Percentiles rank a stretch among this genome's conserved stretches.
Conservation (phyloP, 2,888 invertebrate species). For the Phorcus lineatus region DNA sequence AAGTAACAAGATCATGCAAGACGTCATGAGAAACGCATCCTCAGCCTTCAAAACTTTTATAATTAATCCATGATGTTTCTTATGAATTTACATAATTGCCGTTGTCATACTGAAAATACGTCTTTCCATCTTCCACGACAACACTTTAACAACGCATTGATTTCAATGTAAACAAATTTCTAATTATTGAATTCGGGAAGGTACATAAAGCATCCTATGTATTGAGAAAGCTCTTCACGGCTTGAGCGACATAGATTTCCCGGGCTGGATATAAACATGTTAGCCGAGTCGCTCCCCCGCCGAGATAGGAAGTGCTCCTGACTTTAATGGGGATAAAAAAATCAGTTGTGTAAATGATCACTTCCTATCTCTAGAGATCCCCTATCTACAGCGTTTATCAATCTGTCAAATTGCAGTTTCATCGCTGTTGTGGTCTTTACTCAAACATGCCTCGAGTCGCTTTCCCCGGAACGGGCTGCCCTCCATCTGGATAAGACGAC, state of each 20-base stretch:
- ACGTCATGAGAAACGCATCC: no score
- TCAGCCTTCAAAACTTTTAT: no score
- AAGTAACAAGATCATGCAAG: no score
- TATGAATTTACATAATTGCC: no score
- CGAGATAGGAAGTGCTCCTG: not conserved
- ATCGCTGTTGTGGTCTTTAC: not conserved
- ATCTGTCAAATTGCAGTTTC: not conserved
- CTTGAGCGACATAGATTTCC: not conserved
- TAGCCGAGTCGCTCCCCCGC: not conserved
- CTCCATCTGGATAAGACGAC: no score
- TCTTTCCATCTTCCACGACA: not conserved
- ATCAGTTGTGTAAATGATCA: constrained; percentile 16
- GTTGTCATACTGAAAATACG: constrained; percentile 16
- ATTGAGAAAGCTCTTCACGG: no score
- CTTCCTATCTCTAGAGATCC: constrained; percentile 2
- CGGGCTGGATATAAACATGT: not conserved
- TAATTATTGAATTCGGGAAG: not conserved
- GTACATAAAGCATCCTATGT: not conserved
- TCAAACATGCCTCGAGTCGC: not conserved
- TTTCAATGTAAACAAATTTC: not conserved
- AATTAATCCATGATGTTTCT: no score
- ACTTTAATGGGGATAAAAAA: constrained; percentile 14
- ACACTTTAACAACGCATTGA: no score
- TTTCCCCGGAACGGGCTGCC: not conserved
- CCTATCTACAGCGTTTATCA: not conserved